Percentiles rank a stretch among this genome's conserved stretches.
These are phyloP conservation scores for Drosophila varians DNA, from an alignment of 1,140 invertebrate species.

Conservation along the genomic window DNA sequence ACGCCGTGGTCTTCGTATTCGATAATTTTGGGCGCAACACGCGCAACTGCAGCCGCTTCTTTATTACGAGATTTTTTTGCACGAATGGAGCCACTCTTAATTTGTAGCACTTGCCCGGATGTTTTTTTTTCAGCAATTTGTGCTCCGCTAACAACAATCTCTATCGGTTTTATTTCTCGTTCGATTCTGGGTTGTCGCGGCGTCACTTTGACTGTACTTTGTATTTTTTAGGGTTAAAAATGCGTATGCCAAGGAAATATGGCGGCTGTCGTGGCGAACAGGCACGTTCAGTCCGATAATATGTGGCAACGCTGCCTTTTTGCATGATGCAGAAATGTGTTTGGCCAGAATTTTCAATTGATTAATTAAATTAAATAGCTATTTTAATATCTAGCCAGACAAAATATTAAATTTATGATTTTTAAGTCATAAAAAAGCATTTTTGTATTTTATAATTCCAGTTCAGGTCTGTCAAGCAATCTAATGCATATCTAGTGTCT, in stretches of 20 bases:
- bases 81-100: slow-evolving; percentile 13
- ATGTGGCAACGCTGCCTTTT: slow-evolving; percentile 14
- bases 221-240: slow-evolving; percentile 80
- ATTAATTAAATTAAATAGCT: not conserved
- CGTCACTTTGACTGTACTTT: slow-evolving; percentile 80
- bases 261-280: slow-evolving; percentile 42
- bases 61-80: slow-evolving; percentile 35
- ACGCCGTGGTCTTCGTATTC: slow-evolving; percentile 42
- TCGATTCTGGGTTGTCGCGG: slow-evolving; percentile 67
- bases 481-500: no score
- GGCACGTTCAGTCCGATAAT: slow-evolving; percentile 35
- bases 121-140: slow-evolving; percentile 25
- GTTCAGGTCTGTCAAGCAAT: no score
- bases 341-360: no score
- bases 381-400: no score
- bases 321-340: not conserved
- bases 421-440: no score
- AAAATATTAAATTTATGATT: no score
- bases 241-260: slow-evolving; percentile 57
- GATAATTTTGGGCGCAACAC: slow-evolving; percentile 40
- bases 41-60: slow-evolving; percentile 52
- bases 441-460: no score
- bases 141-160: slow-evolving; percentile 57
- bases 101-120: slow-evolving; percentile 9
- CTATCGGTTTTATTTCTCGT: slow-evolving; percentile 44